Base-by-base conservation (phyloP, 2,888 invertebrate genomes). In the Hydropsyche betteni region DNA sequence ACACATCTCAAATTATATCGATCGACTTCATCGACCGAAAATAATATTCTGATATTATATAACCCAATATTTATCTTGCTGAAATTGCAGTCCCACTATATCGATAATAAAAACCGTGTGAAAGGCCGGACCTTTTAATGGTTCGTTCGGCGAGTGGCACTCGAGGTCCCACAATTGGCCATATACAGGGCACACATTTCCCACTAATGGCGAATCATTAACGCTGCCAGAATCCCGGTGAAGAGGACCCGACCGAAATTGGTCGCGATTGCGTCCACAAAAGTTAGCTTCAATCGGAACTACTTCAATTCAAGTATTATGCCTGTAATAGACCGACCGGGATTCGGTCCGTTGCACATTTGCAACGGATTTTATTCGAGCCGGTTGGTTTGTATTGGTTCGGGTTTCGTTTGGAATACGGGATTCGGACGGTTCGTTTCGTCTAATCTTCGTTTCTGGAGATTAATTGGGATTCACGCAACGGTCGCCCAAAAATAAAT, bases 191-290 rank as follows among this genome's bases (percentile, higher is more conserved):
- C 8, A 36, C 64, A 64, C 64, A 64, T 64, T 64, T 64, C 34
- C 34, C 64, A 36, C 64, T 64, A 64, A 64, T 64, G 64, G 36
- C 64, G 36, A n/a, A 64, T 64, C 64, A 36, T 64, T 64, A 64
- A 64, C 61, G 61, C 16, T 7, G 33, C 36, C 64, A 64, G 64
- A 64, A 64, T 36, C 64, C 64, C 4, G 36, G 5, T 7, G 64
- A 64, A 10, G 55, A 10, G 64, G 34, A 64, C 58, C 58, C 16
- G 58, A 58, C 58, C 58, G n/a, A 64, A 64, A 64, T 64, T n/a
- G 64, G 64, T 36, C 64, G 64, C 34, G 64, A 64, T 58, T 24
- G 24, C 16, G 14, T 58, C 8, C 24, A 24, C 58, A 8, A 16
- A 58, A 58, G 16, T 16, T 24, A 5, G 4, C 58, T 16, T 14